Percentiles rank a stretch among this genome's conserved stretches.
Conservation (phyloP, 2,888 invertebrate genomes). For the Bimastos eiseni region DNA sequence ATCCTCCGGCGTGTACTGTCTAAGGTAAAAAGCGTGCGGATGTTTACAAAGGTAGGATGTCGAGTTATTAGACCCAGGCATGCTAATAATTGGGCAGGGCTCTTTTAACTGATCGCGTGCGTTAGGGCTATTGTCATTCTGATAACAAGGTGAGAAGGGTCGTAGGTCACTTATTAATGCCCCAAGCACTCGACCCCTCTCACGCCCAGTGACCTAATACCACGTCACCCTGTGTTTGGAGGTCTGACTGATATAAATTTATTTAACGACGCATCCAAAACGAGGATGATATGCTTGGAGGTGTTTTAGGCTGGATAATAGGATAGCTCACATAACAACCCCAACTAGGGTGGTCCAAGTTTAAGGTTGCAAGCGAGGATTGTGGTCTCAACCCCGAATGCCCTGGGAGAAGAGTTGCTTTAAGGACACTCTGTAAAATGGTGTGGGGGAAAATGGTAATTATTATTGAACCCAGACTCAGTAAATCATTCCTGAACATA, state of each 20-base stretch:
- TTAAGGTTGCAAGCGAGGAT: background rate
- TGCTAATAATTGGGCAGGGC: background rate
- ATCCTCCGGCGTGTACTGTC: background rate
- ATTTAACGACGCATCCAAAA: no score
- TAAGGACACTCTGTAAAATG: no score
- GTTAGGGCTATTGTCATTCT: background rate
- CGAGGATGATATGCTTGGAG: no score
- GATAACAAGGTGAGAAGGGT: background rate
- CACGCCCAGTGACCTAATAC: background rate
- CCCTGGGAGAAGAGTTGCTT: no score
- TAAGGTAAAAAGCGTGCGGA: background rate
- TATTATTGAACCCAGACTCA: no score
- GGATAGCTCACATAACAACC: no score
- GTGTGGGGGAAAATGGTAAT: no score
- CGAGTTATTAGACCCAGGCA: background rate
- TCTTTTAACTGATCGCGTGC: background rate
- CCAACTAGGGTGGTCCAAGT: background rate
- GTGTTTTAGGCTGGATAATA: no score
- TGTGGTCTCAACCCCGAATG: no score
- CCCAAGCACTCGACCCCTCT: background rate
- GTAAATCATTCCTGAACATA: no score
- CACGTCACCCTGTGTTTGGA: background rate
- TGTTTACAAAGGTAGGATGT: background rate
- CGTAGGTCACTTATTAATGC: background rate
- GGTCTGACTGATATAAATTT: no score